Evolutionary conservation across 1,140 invertebrate genomes (phyloP), one percentile per base, ranked within the genome.

Genomic region (Parasteatoda tepidariorum): DNA sequence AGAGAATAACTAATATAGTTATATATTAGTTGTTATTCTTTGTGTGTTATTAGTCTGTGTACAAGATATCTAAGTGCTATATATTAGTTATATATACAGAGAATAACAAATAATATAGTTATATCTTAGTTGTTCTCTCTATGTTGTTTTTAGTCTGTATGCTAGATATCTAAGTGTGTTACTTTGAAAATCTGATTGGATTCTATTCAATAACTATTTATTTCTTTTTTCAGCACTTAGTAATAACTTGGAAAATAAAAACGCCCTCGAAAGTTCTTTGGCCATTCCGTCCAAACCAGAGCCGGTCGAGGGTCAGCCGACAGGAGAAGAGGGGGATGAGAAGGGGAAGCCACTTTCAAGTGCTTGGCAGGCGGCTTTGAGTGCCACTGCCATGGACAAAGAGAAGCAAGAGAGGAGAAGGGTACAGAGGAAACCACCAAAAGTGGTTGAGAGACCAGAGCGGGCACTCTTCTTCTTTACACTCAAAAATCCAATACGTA

Each of bases 401-500:
- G 82, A 84, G 38, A 83, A 83, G 28, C 68, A 78, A 26, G 76
- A 76, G 38, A 31, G 75, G 9, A 74, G 70, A 26, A 31, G 84
- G 68, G 79, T 78, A 28, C 78, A 74, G 13, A 92, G 94, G 13
- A 92, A 93, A 33, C 95, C 93, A 86, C 97, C 95, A 89, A 93
- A 93, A 79, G 93, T 93, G 55, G 94, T 95, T 15, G 95, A 98
- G 90, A 92, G 96, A 87, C 97, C 97, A 0, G 92, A 93, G 86
- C 90, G 97, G 82, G 97, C 96, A 26, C 92, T 99, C 70, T 96
- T 97, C 88, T 99, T 97, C 90, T 92, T 99, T 75, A 92, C 92
- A 48, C 91, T 99, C 81, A 96, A 97, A 88, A 99, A 99, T 91
- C 97, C 97, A 11, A 88, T 99, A 38, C 92, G 98, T 84, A 97